phyloP scores from a whole-genome alignment of 1,140 invertebrate species.

The Drosophila setifemur region DNA sequence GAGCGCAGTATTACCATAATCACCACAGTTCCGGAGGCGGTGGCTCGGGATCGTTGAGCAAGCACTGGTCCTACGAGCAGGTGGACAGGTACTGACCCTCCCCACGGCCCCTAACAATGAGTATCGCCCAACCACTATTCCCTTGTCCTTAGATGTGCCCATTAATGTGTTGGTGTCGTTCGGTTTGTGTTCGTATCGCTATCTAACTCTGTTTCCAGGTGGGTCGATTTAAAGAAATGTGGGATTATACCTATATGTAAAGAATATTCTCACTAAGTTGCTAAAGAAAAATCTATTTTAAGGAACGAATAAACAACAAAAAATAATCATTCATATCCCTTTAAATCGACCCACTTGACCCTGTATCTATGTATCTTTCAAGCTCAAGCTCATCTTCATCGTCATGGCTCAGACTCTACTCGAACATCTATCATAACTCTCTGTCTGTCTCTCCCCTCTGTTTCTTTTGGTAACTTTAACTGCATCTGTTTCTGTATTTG shows the following conservation, averaged over 20 bases:
- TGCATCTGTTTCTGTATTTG: slow-evolving; percentile 40
- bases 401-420: slow-evolving; percentile 15
- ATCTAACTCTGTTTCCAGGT: slow-evolving; percentile 3
- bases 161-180: slow-evolving; percentile 37
- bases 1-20: slow-evolving; percentile 79
- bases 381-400: slow-evolving; percentile 37
- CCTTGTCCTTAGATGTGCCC: neutral
- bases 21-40: slow-evolving; percentile 82
- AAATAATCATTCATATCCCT: neutral
- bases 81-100: slow-evolving; percentile 78
- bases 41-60: slow-evolving; percentile 72
- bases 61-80: slow-evolving; percentile 81
- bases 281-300: no score
- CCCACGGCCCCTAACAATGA: slow-evolving; percentile 32
- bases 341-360: neutral
- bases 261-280: no score
- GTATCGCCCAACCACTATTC: slow-evolving; percentile 23
- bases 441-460: slow-evolving; percentile 30
- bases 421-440: slow-evolving; percentile 30
- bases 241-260: no score
- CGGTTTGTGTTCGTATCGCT: slow-evolving; percentile 41
- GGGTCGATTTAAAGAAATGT: slow-evolving; percentile 5
- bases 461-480: slow-evolving; percentile 39
- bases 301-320: no score
- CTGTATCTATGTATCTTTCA: slow-evolving; percentile 38